Conservation (phyloP, 2,113 vertebrate genomes). For the Nesoenas mayeri region DNA sequence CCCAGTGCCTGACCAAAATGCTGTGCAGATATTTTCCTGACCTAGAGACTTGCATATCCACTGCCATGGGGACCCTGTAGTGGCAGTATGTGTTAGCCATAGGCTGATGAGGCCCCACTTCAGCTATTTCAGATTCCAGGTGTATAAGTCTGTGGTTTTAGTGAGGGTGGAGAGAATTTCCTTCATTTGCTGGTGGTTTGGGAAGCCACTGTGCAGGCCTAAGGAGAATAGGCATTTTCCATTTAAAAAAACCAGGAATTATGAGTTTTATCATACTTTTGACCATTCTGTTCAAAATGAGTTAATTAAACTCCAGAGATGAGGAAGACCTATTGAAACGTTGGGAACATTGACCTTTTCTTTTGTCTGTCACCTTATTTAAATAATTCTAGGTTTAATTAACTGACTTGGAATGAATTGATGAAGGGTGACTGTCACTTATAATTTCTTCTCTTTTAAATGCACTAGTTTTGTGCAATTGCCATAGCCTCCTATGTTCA, state of each 20-base stretch:
- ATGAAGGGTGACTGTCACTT: conserved; percentile 53
- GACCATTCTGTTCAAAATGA: conserved; percentile 31
- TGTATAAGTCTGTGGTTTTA: background rate
- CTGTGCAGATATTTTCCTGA: background rate
- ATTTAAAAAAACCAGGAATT: conserved; percentile 31
- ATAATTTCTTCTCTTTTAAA: conserved; percentile 52
- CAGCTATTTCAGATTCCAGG: background rate
- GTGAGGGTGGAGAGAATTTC: background rate
- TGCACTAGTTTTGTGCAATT: background rate
- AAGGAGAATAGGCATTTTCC: conserved; percentile 9
- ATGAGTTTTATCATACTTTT: conserved; percentile 21
- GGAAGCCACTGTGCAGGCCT: background rate
- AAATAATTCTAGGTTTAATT: conserved; percentile 66
- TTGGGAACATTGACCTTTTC: conserved; percentile 51
- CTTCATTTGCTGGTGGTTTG: background rate
- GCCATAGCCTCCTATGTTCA: background rate
- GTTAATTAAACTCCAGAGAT: conserved; percentile 67
- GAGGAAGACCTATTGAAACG: conserved; percentile 33
- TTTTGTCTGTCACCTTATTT: conserved; percentile 58
- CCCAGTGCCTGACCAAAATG: background rate
- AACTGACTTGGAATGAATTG: conserved; percentile 59
- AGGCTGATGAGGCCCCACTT: background rate
- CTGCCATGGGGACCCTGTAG: background rate
- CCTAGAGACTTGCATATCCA: background rate
- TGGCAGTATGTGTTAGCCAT: rapidly evolving